phyloP scores from a whole-genome alignment of 2,888 invertebrate species.

The Branchellion lobata region DNA sequence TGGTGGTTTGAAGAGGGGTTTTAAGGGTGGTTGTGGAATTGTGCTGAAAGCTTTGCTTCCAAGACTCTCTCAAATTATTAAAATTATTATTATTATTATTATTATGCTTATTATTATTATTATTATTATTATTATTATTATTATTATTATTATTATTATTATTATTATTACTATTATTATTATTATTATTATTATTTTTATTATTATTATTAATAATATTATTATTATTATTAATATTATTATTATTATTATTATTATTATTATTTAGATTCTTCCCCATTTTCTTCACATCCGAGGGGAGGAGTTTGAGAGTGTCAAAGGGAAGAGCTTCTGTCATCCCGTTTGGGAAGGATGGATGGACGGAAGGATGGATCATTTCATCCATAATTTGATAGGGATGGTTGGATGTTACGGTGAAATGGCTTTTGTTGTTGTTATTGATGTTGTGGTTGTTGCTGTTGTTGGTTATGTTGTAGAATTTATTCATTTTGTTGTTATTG shows the following conservation, averaged over 20 bases:
- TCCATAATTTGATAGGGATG: neutral
- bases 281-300: neutral
- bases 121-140: neutral
- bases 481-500: too few species aligned
- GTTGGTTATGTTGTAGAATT: too few species aligned
- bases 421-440: neutral
- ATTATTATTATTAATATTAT: neutral
- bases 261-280: neutral
- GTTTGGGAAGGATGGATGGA: too few species aligned
- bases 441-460: neutral
- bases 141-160: neutral
- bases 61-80: too few species aligned
- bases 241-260: neutral
- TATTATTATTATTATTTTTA: neutral
- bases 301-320: neutral
- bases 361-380: too few species aligned
- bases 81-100: neutral
- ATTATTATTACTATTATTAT: neutral
- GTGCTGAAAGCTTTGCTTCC: neutral
- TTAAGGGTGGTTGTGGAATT: neutral
- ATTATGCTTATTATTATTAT: neutral
- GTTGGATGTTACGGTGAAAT: neutral
- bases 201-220: neutral
- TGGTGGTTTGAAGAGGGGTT: neutral
- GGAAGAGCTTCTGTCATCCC: too few species aligned